A percentile compares a stretch with the other conserved stretches of the same genome.
These are phyloP conservation scores for Herpetotheres cachinnans DNA, from an alignment of 2,113 vertebrate genomes.

Conservation along the genomic window DNA sequence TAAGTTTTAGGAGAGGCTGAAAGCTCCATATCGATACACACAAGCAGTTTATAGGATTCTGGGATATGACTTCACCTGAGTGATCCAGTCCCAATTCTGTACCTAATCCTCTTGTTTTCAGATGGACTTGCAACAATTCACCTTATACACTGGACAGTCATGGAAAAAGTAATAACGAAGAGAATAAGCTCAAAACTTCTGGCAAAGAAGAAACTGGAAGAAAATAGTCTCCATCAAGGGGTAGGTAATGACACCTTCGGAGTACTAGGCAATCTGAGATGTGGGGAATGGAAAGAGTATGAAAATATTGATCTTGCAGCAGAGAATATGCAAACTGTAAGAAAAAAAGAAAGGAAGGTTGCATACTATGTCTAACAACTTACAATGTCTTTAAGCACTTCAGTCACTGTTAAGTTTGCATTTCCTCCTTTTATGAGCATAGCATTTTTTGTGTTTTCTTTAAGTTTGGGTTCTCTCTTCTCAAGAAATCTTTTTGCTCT, in stretches of 20 bases:
- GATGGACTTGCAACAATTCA: neutral
- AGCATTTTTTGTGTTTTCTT: constrained; percentile 85
- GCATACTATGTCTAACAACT: neutral
- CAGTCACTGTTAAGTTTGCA: constrained; percentile 79
- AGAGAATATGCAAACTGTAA: neutral
- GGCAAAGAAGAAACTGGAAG: neutral
- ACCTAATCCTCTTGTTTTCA: neutral
- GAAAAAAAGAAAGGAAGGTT: neutral
- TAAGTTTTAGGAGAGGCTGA: neutral
- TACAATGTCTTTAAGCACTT: constrained; percentile 90
- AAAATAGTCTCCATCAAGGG: neutral
- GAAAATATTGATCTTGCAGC: neutral
- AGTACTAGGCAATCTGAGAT: neutral
- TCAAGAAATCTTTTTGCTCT: constrained; percentile 92
- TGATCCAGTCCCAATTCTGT: neutral
- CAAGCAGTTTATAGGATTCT: neutral
- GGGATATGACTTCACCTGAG: neutral
- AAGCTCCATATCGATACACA: neutral
- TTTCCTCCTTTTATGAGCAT: constrained; percentile 98
- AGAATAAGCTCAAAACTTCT: neutral
- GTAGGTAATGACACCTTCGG: neutral
- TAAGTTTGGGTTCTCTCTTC: constrained; percentile 85
- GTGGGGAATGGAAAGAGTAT: neutral
- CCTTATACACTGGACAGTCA: neutral
- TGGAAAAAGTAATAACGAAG: neutral